Conservation (phyloP, 1,140 invertebrate species). For the Drosophila rhopaloa region DNA sequence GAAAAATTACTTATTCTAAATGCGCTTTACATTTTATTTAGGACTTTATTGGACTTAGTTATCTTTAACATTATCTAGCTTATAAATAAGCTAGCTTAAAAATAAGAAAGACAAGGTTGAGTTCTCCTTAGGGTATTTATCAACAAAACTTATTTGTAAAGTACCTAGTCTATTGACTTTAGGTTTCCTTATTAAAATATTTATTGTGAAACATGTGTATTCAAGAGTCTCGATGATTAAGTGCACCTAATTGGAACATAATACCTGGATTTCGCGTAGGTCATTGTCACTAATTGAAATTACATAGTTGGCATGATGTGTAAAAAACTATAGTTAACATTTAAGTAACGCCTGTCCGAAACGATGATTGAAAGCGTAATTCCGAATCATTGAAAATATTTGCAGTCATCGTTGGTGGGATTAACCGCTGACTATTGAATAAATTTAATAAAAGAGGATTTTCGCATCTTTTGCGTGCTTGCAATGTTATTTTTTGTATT, state of each 20-base stretch:
- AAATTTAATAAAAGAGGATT: constrained; percentile 25
- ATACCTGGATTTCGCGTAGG: constrained; percentile 25
- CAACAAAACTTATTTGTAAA: background rate
- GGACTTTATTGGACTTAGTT: no score
- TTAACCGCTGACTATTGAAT: constrained; percentile 26
- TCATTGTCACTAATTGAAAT: constrained; percentile 49
- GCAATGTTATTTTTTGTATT: constrained; percentile 24
- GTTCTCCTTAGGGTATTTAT: background rate
- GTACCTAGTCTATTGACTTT: no score
- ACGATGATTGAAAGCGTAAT: constrained; percentile 21
- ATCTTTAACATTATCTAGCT: no score
- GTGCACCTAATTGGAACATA: constrained; percentile 43
- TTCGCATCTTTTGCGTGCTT: background rate
- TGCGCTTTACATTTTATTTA: no score
- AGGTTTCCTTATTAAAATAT: background rate
- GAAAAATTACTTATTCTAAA: no score
- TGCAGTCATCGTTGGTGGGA: constrained; percentile 32
- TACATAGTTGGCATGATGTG: constrained; percentile 31
- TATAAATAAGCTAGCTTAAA: no score
- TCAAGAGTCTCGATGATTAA: constrained; percentile 20
- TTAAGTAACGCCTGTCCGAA: constrained; percentile 22
- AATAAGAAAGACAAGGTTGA: background rate
- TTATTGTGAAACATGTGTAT: background rate
- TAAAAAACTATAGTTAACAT: constrained; percentile 27
- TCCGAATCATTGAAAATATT: constrained; percentile 28